These are phyloP conservation scores for Sciurus vulgaris DNA, from an alignment of 2,797 vertebrate species.

Conservation along the genomic window DNA sequence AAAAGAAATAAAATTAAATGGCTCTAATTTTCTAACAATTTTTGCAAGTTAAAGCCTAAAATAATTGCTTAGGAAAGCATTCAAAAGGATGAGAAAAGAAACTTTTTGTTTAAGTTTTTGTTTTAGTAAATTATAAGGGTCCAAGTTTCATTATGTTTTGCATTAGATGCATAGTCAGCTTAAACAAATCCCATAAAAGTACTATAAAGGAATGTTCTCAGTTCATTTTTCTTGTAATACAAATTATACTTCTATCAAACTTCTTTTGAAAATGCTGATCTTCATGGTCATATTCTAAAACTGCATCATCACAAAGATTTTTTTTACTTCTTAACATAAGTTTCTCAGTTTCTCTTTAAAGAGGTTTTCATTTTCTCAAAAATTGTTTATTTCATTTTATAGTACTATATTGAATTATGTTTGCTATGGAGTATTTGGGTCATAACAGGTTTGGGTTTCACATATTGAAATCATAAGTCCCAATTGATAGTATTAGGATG, in stretches of 20 bases:
- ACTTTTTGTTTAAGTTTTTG: slow-evolving; percentile 64
- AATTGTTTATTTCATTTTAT: background rate
- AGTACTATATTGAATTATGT: background rate
- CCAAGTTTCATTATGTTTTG: slow-evolving; percentile 63
- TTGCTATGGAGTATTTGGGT: background rate
- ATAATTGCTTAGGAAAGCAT: slow-evolving; percentile 74
- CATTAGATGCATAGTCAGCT: slow-evolving; percentile 73
- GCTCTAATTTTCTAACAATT: slow-evolving; percentile 73
- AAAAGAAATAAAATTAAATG: slow-evolving; percentile 45
- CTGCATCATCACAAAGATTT: background rate
- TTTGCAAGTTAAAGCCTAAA: slow-evolving; percentile 73
- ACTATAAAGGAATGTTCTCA: slow-evolving; percentile 40
- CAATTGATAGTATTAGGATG: background rate
- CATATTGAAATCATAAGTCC: background rate
- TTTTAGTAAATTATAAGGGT: slow-evolving; percentile 78
- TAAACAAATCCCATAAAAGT: slow-evolving; percentile 56
- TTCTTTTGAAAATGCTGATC: slow-evolving; percentile 63
- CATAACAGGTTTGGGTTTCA: background rate
- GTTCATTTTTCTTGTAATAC: slow-evolving; percentile 40
- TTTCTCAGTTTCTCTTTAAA: background rate
- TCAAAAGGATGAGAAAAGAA: slow-evolving; percentile 66
- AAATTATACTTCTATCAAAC: slow-evolving; percentile 55
- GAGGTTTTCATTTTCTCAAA: background rate
- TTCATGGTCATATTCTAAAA: slow-evolving; percentile 31
- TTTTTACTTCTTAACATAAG: background rate